Conservation (phyloP, 1,140 invertebrate genomes). For the Thalassaphorura encarpata region DNA sequence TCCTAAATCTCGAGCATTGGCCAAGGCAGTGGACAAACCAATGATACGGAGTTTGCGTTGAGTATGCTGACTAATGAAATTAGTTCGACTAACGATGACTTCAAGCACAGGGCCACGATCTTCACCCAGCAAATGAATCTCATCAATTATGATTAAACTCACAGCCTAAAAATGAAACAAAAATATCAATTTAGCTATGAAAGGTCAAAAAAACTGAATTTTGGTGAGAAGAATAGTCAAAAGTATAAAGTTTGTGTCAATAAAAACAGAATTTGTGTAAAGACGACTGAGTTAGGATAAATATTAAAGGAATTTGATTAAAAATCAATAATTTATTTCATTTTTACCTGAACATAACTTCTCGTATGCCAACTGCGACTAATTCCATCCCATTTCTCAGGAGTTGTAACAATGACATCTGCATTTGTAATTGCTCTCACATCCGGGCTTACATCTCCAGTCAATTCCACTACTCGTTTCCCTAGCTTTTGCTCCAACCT, state of each 20-base stretch:
- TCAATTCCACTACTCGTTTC: constrained; percentile 89
- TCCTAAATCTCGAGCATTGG: constrained; percentile 94
- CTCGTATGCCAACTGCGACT: constrained; percentile 95
- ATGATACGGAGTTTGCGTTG: constrained; percentile 68
- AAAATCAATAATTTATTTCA: too few relatives aligned
- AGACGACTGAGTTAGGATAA: too few relatives aligned
- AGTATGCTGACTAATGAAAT: constrained; percentile 85
- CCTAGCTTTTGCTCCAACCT: constrained; percentile 66
- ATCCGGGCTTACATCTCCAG: constrained; percentile 91
- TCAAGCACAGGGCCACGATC: constrained; percentile 75
- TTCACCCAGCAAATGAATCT: constrained; percentile 93
- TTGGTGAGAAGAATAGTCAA: too few relatives aligned
- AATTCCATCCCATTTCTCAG: constrained; percentile 99
- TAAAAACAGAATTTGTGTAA: too few relatives aligned
- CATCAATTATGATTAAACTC: constrained; percentile 90
- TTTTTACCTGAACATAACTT: constrained; percentile 66
- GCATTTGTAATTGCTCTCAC: constrained; percentile 69
- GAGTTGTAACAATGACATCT: constrained; percentile 94
- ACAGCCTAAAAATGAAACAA: constrained; percentile 51
- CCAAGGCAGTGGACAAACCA: constrained; percentile 92
- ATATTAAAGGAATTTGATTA: too few relatives aligned
- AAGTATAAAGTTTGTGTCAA: too few relatives aligned
- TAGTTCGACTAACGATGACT: constrained; percentile 58
- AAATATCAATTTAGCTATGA: not conserved
- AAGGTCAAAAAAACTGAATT: not conserved